Base-by-base conservation (phyloP, 2,888 invertebrate genomes). In the Trachelus stipa region DNA sequence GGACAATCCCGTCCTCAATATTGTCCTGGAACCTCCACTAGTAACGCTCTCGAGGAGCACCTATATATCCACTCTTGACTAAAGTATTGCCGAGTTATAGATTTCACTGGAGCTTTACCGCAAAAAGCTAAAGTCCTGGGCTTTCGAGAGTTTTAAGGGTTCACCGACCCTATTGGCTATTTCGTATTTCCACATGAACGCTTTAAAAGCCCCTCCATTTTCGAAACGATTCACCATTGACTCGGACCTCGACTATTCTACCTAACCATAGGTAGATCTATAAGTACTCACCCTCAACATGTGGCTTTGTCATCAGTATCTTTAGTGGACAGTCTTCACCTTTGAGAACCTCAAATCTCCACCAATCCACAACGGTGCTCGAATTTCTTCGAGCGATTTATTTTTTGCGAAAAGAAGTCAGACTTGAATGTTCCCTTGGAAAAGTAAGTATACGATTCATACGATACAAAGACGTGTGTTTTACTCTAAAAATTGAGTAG, bases 181-280 rank as follows among this genome's bases (percentile, higher is more conserved):
- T 82, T 79, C 80, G 81, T 80, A 34, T 78, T 80, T 82, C 79
- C 82, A 69, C 78, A 79, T 69, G 81, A 80, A 73, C 79, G 81
- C 80, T 82, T 81, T 83, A 83, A 85, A 81, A 82, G 80, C 81
- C 34, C 12, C 78, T 76, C 82, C 71, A 33, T 71, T 71, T 71
- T n/a, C 71, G 23, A 23, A 1, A 56, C 23, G 56, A 56, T 56
- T 56, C 15, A 23, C 56, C 56, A 23, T 23, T 6, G 15, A 9
- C 23, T 56, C 56, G 56, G 6, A 23, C 23, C 56, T 23, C 56
- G 23, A 56, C 6, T 9, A 23, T 56, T 56, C 56, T 56, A 56
- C 23, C 56, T 23, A 56, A 6, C 23, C 56, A 56, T 56, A 23
- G 56, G 2, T 56, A 23, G 23, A 23, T 23, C 56, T 56, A 23